Conservation (phyloP, 2,113 vertebrate genomes). For the Cairina moschata region DNA sequence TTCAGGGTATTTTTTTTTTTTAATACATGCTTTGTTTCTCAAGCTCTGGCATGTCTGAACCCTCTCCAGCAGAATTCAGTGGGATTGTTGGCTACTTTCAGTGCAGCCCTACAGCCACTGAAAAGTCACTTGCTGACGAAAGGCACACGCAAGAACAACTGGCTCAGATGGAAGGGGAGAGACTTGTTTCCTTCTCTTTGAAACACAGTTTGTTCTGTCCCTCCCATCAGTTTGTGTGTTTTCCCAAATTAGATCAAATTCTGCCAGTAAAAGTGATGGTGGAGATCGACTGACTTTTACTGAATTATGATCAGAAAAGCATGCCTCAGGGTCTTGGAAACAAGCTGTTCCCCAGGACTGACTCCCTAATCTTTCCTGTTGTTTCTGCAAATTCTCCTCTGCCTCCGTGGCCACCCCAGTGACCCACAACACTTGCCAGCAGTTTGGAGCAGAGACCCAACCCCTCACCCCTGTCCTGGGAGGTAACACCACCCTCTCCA, state of each 20-base stretch:
- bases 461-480: background rate
- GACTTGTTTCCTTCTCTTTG: background rate
- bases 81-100: conserved; percentile 37
- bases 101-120: background rate
- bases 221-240: background rate
- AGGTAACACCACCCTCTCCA: background rate
- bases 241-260: conserved; percentile 2
- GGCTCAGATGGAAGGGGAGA: background rate
- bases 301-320: background rate
- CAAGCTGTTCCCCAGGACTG: background rate
- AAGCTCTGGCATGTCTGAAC: background rate
- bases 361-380: background rate
- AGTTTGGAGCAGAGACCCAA: background rate
- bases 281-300: background rate
- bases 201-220: background rate
- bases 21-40: conserved; percentile 37
- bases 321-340: background rate
- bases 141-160: background rate
- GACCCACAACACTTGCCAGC: background rate
- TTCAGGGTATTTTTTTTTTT: conserved; percentile 24
- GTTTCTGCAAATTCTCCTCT: background rate
- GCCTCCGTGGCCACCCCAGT: fast-evolving
- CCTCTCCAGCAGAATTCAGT: conserved; percentile 25
- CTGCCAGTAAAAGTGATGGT: background rate
- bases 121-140: background rate